Base-by-base conservation (phyloP, 2,888 invertebrate genomes). In the Habrosyne pyritoides region DNA sequence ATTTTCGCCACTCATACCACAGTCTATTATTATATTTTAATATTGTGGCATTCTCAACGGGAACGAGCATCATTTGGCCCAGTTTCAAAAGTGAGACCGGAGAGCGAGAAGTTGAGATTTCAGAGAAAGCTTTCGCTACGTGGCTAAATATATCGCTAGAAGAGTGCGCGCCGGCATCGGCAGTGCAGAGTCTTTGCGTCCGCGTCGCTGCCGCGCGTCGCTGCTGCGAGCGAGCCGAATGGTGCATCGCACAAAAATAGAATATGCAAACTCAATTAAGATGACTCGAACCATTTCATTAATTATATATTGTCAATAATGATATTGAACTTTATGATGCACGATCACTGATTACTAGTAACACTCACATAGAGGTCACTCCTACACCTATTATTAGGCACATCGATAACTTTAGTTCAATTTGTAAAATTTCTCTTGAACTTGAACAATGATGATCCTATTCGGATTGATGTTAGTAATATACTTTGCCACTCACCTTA, bases 1-100 rank as follows among this genome's bases (percentile, higher is more conserved):
- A 91, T 91, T 89, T 91, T 91, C 72, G 89, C 86, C 71, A 81
- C 83, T 81, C 81, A 86, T 81, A 84, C 84, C 83, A 66, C 75
- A 63, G 67, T 83, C 91, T 91, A 91, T 89, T 91, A 91, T 88
- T 92, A 89, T 89, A 90, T 90, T 91, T 88, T 76, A 89, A 91
- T 91, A 90, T 91, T 91, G 90, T 89, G 86, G 89, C 88, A 92
- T 90, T 91, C 89, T 89, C 83, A 84, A 83, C 84, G 84, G 79
- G 87, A 83, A 85, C 87, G 86, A 82, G 79, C 86, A 87, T 87
- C 88, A 84, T 89, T 91, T 92, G 91, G 91, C 91, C 91, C 91
- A 91, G 89, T 86, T 92, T 92, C 91, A 92, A 92, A 88, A 87
- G 87, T 86, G 87, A 85, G 90, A 87, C 81, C 86, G 81, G 86